Evolutionary conservation across 1,140 invertebrate genomes (phyloP).

Genomic region (Rhynchophorus ferrugineus): DNA sequence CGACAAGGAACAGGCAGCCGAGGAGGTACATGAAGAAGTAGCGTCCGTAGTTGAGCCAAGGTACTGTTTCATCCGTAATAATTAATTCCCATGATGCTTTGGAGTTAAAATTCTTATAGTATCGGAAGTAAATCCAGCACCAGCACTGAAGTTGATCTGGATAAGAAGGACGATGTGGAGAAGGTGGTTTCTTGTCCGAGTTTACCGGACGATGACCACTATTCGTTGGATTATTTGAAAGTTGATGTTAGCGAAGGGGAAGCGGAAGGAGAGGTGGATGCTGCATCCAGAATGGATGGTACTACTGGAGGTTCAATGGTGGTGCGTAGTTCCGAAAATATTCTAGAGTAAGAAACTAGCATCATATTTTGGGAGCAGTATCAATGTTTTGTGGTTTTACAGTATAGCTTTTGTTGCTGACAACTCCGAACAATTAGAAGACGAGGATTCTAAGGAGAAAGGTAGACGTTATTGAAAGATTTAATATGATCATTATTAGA

Average conservation of each 20-base stretch:
- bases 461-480: too few relatives aligned
- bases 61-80: too few relatives aligned
- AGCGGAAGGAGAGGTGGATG: not conserved
- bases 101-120: constrained; percentile 10
- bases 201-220: constrained; percentile 22
- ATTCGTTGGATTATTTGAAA: constrained; percentile 11
- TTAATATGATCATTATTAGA: too few relatives aligned
- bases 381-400: too few relatives aligned
- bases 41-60: constrained; percentile 12
- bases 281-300: too few relatives aligned
- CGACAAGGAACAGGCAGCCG: constrained; percentile 20
- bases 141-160: constrained; percentile 4
- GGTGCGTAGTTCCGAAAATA: too few relatives aligned
- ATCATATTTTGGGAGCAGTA: too few relatives aligned
- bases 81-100: too few relatives aligned
- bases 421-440: too few relatives aligned
- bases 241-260: constrained; percentile 2
- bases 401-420: too few relatives aligned
- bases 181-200: constrained; percentile 26
- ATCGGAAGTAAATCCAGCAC: not conserved
- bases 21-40: constrained; percentile 14
- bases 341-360: too few relatives aligned
- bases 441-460: constrained; percentile 5
- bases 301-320: too few relatives aligned
- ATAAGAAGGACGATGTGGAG: constrained; percentile 8